Conservation (phyloP, 2,797 vertebrate genomes). For the Phrynocephalus forsythii region DNA sequence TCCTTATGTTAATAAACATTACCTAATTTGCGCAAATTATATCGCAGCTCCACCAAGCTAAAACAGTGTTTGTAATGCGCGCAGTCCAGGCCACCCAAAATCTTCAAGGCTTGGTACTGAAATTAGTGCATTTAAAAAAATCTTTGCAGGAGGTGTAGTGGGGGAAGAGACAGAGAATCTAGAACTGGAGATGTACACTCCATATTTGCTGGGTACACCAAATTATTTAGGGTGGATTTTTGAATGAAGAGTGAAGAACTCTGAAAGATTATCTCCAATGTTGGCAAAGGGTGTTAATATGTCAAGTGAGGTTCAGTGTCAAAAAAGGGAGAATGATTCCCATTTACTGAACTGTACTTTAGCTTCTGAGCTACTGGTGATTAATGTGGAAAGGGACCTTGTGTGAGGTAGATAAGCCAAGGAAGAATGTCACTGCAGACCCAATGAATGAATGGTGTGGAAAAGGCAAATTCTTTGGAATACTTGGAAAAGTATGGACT, state of each 20-base stretch:
- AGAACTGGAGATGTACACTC: neutral
- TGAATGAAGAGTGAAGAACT: too few species aligned
- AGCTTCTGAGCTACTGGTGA: too few species aligned
- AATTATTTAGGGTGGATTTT: neutral
- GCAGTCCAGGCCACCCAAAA: neutral
- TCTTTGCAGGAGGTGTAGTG: neutral
- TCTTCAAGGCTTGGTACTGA: neutral
- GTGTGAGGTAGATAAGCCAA: neutral
- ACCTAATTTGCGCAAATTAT: constrained; percentile 4
- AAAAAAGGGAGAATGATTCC: neutral
- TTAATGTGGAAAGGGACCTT: too few species aligned
- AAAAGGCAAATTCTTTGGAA: neutral
- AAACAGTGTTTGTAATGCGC: neutral
- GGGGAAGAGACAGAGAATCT: neutral
- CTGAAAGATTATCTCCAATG: too few species aligned
- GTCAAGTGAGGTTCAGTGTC: too few species aligned
- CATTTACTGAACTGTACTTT: too few species aligned
- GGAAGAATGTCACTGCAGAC: neutral
- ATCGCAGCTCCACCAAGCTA: constrained; percentile 5
- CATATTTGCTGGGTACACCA: neutral
- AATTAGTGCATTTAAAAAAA: neutral
- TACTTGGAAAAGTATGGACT: neutral
- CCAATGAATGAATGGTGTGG: neutral
- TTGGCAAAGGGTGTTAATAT: too few species aligned
- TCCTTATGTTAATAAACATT: constrained; percentile 1